Evolutionary conservation across 2,888 invertebrate species (phyloP).

Genomic region (Lasioglossum oenotherae): DNA sequence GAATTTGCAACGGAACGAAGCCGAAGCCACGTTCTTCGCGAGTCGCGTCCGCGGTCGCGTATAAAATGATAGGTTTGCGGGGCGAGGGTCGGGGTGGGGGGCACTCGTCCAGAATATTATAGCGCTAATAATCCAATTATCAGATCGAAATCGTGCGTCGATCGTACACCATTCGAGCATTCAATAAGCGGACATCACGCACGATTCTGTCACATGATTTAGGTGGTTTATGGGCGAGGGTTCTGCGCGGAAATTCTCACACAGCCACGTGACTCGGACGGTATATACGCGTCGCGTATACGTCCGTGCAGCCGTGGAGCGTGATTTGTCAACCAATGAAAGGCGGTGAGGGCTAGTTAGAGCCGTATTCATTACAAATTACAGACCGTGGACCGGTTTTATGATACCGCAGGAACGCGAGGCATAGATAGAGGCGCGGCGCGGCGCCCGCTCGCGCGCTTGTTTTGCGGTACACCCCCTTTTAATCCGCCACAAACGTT

Average conservation of each 20-base stretch:
- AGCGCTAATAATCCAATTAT: slow-evolving; percentile 66
- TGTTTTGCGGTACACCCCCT: slow-evolving; percentile 63
- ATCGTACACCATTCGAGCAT: slow-evolving; percentile 42
- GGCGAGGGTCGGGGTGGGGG: not conserved
- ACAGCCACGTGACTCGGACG: slow-evolving; percentile 30
- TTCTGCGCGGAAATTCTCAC: slow-evolving; percentile 49
- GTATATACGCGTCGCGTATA: slow-evolving; percentile 30
- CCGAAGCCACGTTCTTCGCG: not conserved
- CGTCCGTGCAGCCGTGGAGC: slow-evolving; percentile 49
- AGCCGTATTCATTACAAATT: slow-evolving; percentile 82
- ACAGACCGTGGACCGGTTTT: slow-evolving; percentile 75
- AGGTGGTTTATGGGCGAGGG: slow-evolving; percentile 39
- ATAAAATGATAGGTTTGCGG: slow-evolving; percentile 10
- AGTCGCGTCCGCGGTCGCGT: not conserved
- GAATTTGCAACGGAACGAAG: not conserved
- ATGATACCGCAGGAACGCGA: slow-evolving; percentile 73
- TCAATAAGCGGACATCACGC: slow-evolving; percentile 63
- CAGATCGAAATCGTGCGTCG: slow-evolving; percentile 56
- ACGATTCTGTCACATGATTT: slow-evolving; percentile 62
- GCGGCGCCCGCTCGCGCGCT: slow-evolving; percentile 31
- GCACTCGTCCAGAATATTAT: slow-evolving; percentile 38
- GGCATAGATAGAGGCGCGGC: slow-evolving; percentile 34
- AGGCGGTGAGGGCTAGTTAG: slow-evolving; percentile 76
- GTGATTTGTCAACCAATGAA: slow-evolving; percentile 67
- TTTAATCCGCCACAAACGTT: slow-evolving; percentile 72